phyloP scores from a whole-genome alignment of 1,140 invertebrate species.

The Tyrophagus putrescentiae region DNA sequence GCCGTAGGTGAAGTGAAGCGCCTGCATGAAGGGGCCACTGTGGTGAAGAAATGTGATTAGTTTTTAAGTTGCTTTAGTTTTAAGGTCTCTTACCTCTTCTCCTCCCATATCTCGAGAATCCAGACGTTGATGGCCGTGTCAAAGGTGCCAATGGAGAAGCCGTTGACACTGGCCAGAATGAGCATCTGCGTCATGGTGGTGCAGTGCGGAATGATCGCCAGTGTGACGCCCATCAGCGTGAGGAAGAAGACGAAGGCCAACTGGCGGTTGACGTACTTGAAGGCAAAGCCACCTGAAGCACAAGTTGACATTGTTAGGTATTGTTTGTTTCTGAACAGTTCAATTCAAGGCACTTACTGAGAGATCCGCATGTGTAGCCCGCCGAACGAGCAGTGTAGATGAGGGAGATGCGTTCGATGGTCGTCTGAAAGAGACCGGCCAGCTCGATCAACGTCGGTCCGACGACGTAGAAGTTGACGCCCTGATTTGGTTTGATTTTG shows the following conservation, averaged over 20 bases:
- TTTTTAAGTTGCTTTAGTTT: not conserved
- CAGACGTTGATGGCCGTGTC: constrained; percentile 38
- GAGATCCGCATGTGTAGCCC: constrained; percentile 13
- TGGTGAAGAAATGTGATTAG: constrained; percentile 20
- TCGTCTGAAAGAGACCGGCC: constrained; percentile 10
- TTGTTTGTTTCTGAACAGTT: too few relatives aligned
- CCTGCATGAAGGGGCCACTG: constrained; percentile 39
- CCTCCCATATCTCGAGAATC: constrained; percentile 38
- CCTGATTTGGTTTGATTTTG: not conserved
- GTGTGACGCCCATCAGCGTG: constrained; percentile 14
- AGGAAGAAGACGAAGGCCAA: constrained; percentile 15
- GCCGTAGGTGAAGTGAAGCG: constrained; percentile 41
- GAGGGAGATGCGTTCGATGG: constrained; percentile 14
- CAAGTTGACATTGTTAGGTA: too few relatives aligned
- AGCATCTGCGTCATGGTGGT: constrained; percentile 5
- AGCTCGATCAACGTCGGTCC: constrained; percentile 18
- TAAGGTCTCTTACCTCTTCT: constrained; percentile 27
- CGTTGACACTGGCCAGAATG: constrained; percentile 9
- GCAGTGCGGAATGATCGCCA: constrained; percentile 15
- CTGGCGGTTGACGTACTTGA: constrained; percentile 23
- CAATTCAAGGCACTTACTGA: constrained; percentile 15
- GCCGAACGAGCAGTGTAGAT: constrained; percentile 18
- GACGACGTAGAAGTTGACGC: constrained; percentile 19
- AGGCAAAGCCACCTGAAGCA: constrained; percentile 21
- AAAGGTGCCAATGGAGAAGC: constrained; percentile 15